Evolutionary conservation across 2,888 invertebrate species (phyloP), one percentile per base, ranked within the genome.

Genomic region (Ichneumoninae sp.): DNA sequence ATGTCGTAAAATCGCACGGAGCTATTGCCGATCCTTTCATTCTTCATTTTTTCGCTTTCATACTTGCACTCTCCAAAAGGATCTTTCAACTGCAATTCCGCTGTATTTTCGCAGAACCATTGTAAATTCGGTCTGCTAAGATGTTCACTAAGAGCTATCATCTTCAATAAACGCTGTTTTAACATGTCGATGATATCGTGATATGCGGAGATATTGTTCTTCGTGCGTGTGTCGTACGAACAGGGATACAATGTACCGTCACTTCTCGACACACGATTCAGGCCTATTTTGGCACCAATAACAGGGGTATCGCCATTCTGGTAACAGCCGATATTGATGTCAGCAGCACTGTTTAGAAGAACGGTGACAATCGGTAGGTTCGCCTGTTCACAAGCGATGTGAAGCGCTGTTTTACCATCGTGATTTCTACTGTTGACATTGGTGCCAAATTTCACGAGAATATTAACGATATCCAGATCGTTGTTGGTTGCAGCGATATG

Each of bases 341-440:
- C 60, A 8, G 72, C 44, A 0, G 47, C 72, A 26, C 47, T 47
- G 1, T 74, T 30, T 1, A 74, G 62, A 44, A 74, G 72, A n/a
- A n/a, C 8, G 5, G n/a, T 22, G n/a, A 62, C 44, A 6, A 60
- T 26, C n/a, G 60, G 44, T 7, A 60, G 2, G 72, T 60, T 62
- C 22, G 44, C 72, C 7, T 74, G 13, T n/a, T 74, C 72, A 10
- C 60, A 74, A 1, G 72, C 72, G 8, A 74, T 47, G 44, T 74
- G 60, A 3, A 74, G 60, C 1, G 72, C 72, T 0, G 72, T 62
- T 47, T 74, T 62, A 2, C 72, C 72, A 44, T 47, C 44, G 4
- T 30, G 60, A 10, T 60, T 62, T 3, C 44, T 10, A 8, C n/a
- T n/a, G 8, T 47, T 30, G 26, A 62, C 47, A 30, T 62, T 47